Base-by-base conservation (phyloP, 2,888 invertebrate species). In the Calameuta filiformis region DNA sequence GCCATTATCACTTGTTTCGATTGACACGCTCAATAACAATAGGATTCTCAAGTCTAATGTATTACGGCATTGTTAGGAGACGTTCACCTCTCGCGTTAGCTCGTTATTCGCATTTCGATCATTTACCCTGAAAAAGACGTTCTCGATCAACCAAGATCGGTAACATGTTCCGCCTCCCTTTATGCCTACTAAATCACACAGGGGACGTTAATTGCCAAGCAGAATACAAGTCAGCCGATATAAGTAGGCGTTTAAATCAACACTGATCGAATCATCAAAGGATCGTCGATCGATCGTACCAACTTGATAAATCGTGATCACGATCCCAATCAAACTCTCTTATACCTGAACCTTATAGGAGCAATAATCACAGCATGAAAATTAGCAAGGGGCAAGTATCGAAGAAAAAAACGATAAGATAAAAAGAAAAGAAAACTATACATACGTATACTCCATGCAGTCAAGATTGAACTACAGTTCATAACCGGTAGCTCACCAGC, bases 1-100 rank as follows among this genome's bases (percentile, higher is more conserved):
- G 78, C 80, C 74, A 83, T 85, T 84, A 82, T 81, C 82, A 81
- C 80, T 81, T 79, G 82, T 79, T 83, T 80, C 81, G 77, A 82
- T 82, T 82, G 81, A 80, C 81, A 78, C 81, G 79, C 77, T 81
- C 82, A 83, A 83, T 83, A 85, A 87, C 86, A 85, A 86, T 85
- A 83, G 83, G 82, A 84, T 82, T 83, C 81, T 81, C 81, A 12
- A 30, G 35, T 74, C 35, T 74, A 74, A 74, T 35, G 74, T 35
- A 74, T 74, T 35, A 35, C 74, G 23, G 74, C 74, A 74, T 74
- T 74, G 74, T 74, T 56, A 56, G 23, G 56, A 56, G 56, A 56
- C 56, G 56, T 23, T 56, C 56, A 56, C 56, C 56, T 56, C 56
- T 56, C 56, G 9, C 56, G 56, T 56, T 56, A 56, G 56, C 56